Conservation (phyloP, 2,888 invertebrate species). For the Tupiocoris notatus region DNA sequence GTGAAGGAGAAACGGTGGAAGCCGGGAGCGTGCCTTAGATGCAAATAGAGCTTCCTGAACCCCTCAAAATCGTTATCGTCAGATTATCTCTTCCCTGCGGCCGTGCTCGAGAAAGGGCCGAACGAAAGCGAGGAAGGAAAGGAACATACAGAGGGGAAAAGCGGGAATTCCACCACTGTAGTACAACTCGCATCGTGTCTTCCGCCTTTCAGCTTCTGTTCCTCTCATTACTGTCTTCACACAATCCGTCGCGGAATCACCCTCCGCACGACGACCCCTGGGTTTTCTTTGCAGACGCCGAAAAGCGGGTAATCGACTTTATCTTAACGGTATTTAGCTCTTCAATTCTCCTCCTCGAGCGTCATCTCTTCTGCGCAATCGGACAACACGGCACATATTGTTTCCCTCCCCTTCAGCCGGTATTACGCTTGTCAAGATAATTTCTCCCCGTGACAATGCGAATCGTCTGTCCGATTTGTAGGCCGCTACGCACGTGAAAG, state of each 20-base stretch:
- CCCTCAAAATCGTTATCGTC: constrained; percentile 40
- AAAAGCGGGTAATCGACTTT: constrained; percentile 32
- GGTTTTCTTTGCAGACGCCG: constrained; percentile 21
- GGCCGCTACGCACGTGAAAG: neutral
- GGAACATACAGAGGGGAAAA: neutral
- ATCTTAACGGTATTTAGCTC: constrained; percentile 36
- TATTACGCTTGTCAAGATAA: constrained; percentile 20
- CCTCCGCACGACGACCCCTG: neutral
- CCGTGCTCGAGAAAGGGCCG: constrained; percentile 15
- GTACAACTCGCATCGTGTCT: neutral
- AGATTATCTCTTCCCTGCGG: constrained; percentile 33
- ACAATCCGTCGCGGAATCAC: constrained; percentile 31
- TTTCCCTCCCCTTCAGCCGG: constrained; percentile 5
- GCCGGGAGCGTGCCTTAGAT: constrained; percentile 43
- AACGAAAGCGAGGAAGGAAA: too few relatives aligned
- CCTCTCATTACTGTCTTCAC: constrained; percentile 33
- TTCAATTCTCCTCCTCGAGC: neutral
- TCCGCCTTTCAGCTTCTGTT: neutral
- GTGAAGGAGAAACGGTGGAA: neutral
- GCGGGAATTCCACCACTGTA: constrained; percentile 10
- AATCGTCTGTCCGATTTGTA: neutral
- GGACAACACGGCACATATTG: constrained; percentile 31
- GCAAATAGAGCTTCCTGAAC: constrained; percentile 43
- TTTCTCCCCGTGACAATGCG: neutral
- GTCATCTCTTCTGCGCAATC: constrained; percentile 15